Conservation (phyloP, 1,140 invertebrate species). For the Papilio polyxenes region DNA sequence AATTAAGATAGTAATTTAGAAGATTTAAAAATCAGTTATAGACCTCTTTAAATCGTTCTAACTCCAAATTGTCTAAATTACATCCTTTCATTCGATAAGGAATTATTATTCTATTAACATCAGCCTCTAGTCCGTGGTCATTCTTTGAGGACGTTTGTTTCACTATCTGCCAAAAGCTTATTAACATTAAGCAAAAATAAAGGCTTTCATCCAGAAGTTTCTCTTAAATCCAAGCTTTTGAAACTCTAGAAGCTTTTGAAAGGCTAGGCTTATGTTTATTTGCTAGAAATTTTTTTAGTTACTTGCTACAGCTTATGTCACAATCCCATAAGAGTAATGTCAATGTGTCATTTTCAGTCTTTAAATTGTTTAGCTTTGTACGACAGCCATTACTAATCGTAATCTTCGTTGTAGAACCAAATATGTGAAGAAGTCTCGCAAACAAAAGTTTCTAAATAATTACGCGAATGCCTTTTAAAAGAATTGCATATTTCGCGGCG, state of each 20-base stretch:
- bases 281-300: not conserved
- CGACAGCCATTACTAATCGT: constrained; percentile 4
- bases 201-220: not conserved
- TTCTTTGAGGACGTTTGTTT: not conserved
- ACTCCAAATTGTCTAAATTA: not conserved
- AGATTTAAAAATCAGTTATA: too few species aligned
- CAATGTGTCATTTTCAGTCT: not conserved
- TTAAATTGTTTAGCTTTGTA: not conserved
- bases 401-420: constrained; percentile 16
- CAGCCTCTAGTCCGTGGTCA: not conserved
- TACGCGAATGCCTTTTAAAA: constrained; percentile 23
- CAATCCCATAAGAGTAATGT: constrained; percentile 10
- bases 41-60: not conserved
- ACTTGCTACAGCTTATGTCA: not conserved
- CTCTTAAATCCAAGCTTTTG: not conserved
- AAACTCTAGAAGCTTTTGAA: not conserved
- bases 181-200: not conserved
- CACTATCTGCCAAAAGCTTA: not conserved
- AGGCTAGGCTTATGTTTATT: not conserved
- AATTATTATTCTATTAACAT: too few species aligned
- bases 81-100: too few species aligned
- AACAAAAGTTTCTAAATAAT: constrained; percentile 32
- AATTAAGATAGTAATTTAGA: not conserved
- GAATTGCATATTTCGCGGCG: constrained; percentile 31
- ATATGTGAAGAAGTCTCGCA: constrained; percentile 22